A percentile compares a stretch with the other conserved stretches of the same genome.
phyloP scores from a whole-genome alignment of 2,888 invertebrate species.

The Drosophila phalerata region DNA sequence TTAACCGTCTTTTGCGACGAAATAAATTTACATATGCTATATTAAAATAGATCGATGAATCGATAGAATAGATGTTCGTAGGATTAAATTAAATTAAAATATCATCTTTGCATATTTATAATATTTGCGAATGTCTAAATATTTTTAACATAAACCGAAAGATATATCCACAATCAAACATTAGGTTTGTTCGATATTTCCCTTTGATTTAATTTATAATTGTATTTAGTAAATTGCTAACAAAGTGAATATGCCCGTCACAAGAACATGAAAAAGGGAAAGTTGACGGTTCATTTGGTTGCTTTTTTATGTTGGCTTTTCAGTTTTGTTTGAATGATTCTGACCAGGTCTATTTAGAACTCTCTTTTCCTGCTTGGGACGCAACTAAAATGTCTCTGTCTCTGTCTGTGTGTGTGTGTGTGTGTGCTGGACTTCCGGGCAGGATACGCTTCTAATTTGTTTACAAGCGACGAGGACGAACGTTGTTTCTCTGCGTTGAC shows the following conservation, averaged over 20 bases:
- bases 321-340: constrained; percentile 57
- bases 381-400: constrained; percentile 14
- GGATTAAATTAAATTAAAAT: too few relatives aligned
- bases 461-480: constrained; percentile 60
- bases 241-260: constrained; percentile 17
- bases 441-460: constrained; percentile 80
- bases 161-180: too few relatives aligned
- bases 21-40: too few relatives aligned
- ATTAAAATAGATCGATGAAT: too few relatives aligned
- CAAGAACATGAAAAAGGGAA: constrained; percentile 56
- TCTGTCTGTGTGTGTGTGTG: constrained; percentile 21
- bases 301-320: constrained; percentile 15
- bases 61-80: too few relatives aligned
- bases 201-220: too few relatives aligned
- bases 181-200: too few relatives aligned
- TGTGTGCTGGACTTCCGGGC: constrained; percentile 66
- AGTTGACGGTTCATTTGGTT: constrained; percentile 50
- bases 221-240: too few relatives aligned
- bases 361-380: constrained; percentile 1
- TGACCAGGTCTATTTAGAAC: constrained; percentile 9
- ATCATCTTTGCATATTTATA: too few relatives aligned
- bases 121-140: too few relatives aligned
- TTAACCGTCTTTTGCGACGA: too few relatives aligned
- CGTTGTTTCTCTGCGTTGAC: constrained; percentile 47
- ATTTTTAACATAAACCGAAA: too few relatives aligned